phyloP scores from a whole-genome alignment of 2,888 invertebrate species.

The Rhimphoctona megacephalus region DNA sequence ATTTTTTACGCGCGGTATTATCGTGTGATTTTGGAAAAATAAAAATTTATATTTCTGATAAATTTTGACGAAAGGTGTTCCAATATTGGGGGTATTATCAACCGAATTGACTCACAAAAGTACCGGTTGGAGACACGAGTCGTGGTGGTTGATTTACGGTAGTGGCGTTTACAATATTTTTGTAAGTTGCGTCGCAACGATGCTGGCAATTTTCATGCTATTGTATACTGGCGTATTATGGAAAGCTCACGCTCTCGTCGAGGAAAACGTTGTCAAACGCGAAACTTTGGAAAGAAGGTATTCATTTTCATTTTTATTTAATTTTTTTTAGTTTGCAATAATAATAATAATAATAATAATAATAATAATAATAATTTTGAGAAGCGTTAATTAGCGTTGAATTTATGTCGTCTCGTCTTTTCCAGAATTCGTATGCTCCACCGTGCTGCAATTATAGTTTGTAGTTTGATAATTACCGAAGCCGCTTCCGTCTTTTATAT shows the following conservation, averaged over 20 bases:
- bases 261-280: conserved; percentile 81
- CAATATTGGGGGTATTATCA: conserved; percentile 88
- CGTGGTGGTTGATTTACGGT: conserved; percentile 89
- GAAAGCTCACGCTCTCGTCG: conserved; percentile 79
- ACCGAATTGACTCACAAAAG: conserved; percentile 89
- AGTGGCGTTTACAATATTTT: conserved; percentile 89
- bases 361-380: background rate
- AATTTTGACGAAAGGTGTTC: conserved; percentile 86
- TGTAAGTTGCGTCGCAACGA: conserved; percentile 89
- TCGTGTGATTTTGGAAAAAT: background rate
- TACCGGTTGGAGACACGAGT: conserved; percentile 86
- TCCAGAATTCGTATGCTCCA: conserved; percentile 88
- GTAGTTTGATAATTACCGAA: conserved; percentile 87
- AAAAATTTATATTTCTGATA: background rate
- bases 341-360: background rate
- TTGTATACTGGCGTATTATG: conserved; percentile 89
- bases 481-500: conserved; percentile 88
- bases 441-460: conserved; percentile 87
- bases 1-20: background rate
- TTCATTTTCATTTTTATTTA: conserved; percentile 4
- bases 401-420: background rate
- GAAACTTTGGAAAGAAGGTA: conserved; percentile 83
- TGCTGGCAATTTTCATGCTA: conserved; percentile 89
- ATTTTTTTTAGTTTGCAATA: background rate
- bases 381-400: background rate